These are phyloP conservation scores for Catharus fuscescens DNA, from an alignment of 2,113 vertebrate species.

Conservation along the genomic window DNA sequence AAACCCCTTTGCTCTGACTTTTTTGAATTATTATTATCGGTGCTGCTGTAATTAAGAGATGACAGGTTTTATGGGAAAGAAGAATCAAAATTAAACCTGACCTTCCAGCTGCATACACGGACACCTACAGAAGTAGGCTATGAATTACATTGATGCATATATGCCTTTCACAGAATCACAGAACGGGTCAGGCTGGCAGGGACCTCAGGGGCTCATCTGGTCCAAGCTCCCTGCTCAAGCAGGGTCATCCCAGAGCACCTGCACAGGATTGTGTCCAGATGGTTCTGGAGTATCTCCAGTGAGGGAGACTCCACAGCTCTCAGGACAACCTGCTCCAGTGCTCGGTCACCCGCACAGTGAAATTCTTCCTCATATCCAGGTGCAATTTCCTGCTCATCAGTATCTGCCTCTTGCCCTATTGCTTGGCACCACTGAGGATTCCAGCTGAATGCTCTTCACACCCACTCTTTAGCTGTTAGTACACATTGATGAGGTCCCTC, in stretches of 20 bases:
- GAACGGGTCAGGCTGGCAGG: not conserved
- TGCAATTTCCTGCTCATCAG: not conserved
- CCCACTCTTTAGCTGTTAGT: not conserved
- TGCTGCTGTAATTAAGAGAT: not conserved
- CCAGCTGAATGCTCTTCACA: not conserved
- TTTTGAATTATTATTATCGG: not conserved
- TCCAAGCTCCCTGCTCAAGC: not conserved
- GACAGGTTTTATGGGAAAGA: not conserved
- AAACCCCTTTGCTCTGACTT: not conserved
- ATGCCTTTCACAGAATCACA: not conserved
- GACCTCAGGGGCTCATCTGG: not conserved
- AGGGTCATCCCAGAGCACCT: not conserved
- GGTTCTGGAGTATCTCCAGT: not conserved
- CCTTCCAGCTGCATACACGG: accelerated
- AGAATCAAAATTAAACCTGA: not conserved
- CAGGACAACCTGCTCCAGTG: not conserved
- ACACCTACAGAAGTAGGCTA: not conserved
- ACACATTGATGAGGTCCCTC: no score
- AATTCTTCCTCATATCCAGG: not conserved
- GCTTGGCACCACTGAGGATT: not conserved
- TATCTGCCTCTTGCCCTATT: not conserved
- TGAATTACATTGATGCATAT: not conserved
- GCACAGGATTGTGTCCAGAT: not conserved
- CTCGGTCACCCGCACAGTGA: accelerated
- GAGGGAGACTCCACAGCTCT: not conserved